These are phyloP conservation scores for Himalopsyche japonica DNA, from an alignment of 2,888 invertebrate genomes.

Conservation along the genomic window DNA sequence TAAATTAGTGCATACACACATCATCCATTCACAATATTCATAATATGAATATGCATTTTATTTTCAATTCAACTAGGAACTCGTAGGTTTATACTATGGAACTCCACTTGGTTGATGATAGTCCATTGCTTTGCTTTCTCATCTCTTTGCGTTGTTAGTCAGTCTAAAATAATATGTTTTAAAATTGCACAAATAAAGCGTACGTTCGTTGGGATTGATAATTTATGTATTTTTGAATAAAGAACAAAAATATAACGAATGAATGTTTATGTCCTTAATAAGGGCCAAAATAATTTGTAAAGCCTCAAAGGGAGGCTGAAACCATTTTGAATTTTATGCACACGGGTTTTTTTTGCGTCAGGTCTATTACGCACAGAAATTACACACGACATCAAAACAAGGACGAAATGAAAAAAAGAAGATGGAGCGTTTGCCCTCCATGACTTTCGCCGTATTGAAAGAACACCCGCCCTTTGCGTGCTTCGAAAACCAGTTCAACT, in stretches of 20 bases:
- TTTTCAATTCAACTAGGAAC: too few relatives aligned
- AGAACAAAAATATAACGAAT: background rate
- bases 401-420: conserved; percentile 10
- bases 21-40: too few relatives aligned
- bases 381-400: conserved; percentile 24
- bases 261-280: background rate
- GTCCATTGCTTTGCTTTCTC: too few relatives aligned
- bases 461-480: conserved; percentile 29
- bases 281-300: background rate
- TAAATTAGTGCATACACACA: too few relatives aligned
- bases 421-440: conserved; percentile 33
- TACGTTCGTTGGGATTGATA: too few relatives aligned
- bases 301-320: background rate
- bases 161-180: too few relatives aligned
- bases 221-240: too few relatives aligned
- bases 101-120: too few relatives aligned
- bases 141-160: too few relatives aligned
- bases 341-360: background rate
- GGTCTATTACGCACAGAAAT: conserved; percentile 22
- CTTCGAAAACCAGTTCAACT: conserved; percentile 30
- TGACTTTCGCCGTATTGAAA: conserved; percentile 37
- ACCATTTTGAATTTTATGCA: background rate
- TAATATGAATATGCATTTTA: too few relatives aligned
- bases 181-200: too few relatives aligned
- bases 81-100: too few relatives aligned